Evolutionary conservation across 2,113 vertebrate species (phyloP), one percentile per base, ranked within the genome.

Genomic region (Corythoichthys haematopterus): DNA sequence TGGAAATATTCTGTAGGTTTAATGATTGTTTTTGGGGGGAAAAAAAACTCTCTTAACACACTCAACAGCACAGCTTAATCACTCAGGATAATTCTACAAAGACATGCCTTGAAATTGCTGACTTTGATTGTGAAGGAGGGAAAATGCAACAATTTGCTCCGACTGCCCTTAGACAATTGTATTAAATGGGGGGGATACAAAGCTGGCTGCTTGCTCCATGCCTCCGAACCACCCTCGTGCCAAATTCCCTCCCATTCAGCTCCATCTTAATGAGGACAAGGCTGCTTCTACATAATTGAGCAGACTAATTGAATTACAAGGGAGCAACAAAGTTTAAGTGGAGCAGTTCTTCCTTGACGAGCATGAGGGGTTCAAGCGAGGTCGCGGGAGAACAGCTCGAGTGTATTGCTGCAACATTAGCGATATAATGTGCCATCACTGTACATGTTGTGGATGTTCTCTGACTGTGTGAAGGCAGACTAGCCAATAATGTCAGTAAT

Each of bases 221-320:
- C 69, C 72, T 33, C 20, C 52, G 14, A 20, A n/a, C 52, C 1
- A 10, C 9, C 20, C 20, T 57, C 55, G 2, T 11, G 33, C 4
- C 33, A 33, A 5, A 15, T 57, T 16, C 64, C 35, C 55, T 64
- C 69, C 57, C 65, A 38, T 36, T 70, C 43, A 2, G 70, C 80
- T 80, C 76, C 70, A 61, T 77, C 60, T 80, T 60, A 16, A 86
- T 84, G 86, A 86, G 84, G 78, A 84, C 81, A 74, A 75, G 71
- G 78, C 80, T 88, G 82, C 82, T 74, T 81, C 80, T 52, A 79
- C 78, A 87, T 88, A 89, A 89, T 85, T 85, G 75, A 87, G 78
- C 77, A 86, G 74, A 73, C 78, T 87, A 85, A 89, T 89, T 90
- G 78, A 87, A 90, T 90, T 88, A 87, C 75, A 82, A 80, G 80